Base-by-base conservation (phyloP, 1,140 invertebrate species). In the Harpegnathos saltator region DNA sequence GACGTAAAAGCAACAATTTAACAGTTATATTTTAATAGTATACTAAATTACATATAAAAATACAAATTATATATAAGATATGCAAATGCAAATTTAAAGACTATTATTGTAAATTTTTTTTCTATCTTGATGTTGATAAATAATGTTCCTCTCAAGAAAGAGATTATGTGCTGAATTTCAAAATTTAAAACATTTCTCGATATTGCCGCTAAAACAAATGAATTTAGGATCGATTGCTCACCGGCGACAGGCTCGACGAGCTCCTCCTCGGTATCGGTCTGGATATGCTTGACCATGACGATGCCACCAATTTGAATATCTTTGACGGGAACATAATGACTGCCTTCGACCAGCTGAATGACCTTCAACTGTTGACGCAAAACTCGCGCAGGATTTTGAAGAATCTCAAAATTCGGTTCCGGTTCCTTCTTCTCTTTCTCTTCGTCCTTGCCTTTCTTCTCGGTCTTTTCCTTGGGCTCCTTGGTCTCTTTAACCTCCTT, bases 231-330 rank as follows among this genome's bases (percentile, higher is more conserved):
- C 22, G 9, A 71, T 80, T 26, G 85, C 89, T 91, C 91, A 96
- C 95, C 96, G 52, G 97, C 97, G 14, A 99, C 98, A 15, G 98
- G 97, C 93, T 99, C 98, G 1, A 99, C 98, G 26, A 99, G 95
- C 85, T 98, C 97, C 91, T 98, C 97, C 44, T 95, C 95, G 0
- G 95, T 95, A 0, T 96, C 96, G 15, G 97, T 96, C 75, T 97
- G 97, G 63, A 96, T 96, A 91, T 97, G 97, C 91, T 98, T 96
- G 85, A 99, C 96, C 95, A 99, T 98, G 29, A 99, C 97, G 87
- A 99, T 99, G 22, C 99, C 99, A 44, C 99, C 99, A 91, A 98
- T 98, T 15, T 96, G 96, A 12, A 99, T 95, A 91, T 99, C 98
- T 92, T 99, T 99, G 26, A 99, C 94, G 0, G 98, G 97, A 22